phyloP scores from a whole-genome alignment of 64 coral and sea anemone species.

The Pocillopora verrucosa region DNA sequence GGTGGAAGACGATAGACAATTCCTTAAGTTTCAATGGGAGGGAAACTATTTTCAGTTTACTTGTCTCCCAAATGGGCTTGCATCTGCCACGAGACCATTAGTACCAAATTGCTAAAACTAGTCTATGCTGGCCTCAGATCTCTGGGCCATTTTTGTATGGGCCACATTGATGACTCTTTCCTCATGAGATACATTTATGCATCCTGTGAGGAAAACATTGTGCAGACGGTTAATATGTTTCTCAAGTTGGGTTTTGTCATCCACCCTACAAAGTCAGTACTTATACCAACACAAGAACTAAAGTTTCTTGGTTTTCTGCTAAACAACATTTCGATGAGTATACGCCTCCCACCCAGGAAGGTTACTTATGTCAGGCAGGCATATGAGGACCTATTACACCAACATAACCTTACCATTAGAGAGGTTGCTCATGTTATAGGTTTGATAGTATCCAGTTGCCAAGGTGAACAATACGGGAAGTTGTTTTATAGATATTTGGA shows the following conservation, averaged over 20 bases:
- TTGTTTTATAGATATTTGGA: no score
- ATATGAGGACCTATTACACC: no score
- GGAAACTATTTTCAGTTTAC: slow-evolving; percentile 30
- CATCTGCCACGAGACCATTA: slow-evolving; percentile 47
- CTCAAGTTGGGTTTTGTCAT: slow-evolving; percentile 41
- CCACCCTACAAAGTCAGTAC: slow-evolving; percentile 52
- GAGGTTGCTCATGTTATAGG: no score
- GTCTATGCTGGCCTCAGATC: slow-evolving; percentile 32
- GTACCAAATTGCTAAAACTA: slow-evolving; percentile 53
- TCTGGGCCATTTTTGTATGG: slow-evolving; percentile 42
- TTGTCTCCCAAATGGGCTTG: slow-evolving; percentile 38
- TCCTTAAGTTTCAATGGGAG: slow-evolving; percentile 18
- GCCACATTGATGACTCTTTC: no score
- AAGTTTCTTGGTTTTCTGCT: slow-evolving; percentile 48
- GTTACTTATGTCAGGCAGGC: no score
- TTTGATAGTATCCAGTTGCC: no score
- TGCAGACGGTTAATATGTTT: slow-evolving; percentile 24
- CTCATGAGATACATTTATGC: slow-evolving; percentile 54
- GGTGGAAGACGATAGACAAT: background rate
- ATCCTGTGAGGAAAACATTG: background rate
- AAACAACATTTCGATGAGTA: slow-evolving; percentile 30
- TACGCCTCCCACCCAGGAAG: slow-evolving; percentile 11
- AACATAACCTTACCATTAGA: no score
- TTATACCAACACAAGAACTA: slow-evolving; percentile 49
- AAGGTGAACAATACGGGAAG: no score